Conservation (phyloP, 2,113 vertebrate species). For the Odontophorus gujanensis region DNA sequence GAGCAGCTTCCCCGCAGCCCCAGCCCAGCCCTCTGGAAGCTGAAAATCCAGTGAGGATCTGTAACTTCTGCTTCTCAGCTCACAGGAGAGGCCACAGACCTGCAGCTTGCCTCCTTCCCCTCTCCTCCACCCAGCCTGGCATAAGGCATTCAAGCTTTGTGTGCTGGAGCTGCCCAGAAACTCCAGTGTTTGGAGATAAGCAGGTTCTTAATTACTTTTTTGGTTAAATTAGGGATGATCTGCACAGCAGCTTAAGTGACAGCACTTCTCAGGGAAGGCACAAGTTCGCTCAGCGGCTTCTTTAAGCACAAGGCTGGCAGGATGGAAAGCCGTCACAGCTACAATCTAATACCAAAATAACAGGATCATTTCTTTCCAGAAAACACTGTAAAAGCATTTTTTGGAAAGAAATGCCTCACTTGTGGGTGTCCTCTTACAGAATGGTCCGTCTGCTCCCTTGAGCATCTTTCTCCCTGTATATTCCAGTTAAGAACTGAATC, state of each 20-base stretch:
- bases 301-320: background rate
- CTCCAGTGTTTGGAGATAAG: background rate
- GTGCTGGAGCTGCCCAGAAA: background rate
- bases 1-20: background rate
- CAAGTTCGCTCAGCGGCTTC: background rate
- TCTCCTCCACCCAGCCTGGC: background rate
- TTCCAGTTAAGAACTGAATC: background rate
- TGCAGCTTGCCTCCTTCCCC: background rate
- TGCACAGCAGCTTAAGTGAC: background rate
- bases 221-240: background rate
- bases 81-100: background rate
- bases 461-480: background rate
- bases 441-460: background rate
- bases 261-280: background rate
- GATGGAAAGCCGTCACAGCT: background rate
- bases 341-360: background rate
- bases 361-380: background rate
- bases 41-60: background rate
- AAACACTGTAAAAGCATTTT: background rate
- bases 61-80: background rate
- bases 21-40: background rate
- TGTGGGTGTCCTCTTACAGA: background rate
- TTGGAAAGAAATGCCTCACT: background rate
- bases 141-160: background rate
- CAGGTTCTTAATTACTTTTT: background rate